These are phyloP conservation scores for Sclerurus mexicanus DNA, from an alignment of 2,113 vertebrate genomes.

Conservation along the genomic window DNA sequence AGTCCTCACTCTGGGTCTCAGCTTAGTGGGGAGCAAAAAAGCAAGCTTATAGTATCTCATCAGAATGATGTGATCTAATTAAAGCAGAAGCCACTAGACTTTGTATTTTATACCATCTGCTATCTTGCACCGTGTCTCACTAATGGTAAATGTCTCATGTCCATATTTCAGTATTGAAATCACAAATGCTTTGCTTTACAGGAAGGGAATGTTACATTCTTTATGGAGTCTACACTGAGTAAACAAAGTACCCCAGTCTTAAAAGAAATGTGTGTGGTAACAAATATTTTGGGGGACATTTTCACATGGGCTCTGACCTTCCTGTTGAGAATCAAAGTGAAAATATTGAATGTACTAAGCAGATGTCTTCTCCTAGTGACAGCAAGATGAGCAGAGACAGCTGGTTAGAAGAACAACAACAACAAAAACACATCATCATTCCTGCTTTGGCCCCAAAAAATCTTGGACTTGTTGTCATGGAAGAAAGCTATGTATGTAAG, in stretches of 20 bases:
- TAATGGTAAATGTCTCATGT: not conserved
- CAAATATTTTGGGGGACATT: not conserved
- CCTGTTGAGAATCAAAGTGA: conserved; percentile 23
- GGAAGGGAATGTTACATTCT: not conserved
- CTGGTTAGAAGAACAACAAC: conserved; percentile 65
- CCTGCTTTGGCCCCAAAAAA: conserved; percentile 43
- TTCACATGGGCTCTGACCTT: conserved; percentile 22
- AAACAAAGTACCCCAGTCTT: not conserved
- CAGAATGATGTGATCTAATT: not conserved
- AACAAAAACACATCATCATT: conserved; percentile 59
- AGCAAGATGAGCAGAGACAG: conserved; percentile 63
- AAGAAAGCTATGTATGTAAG: conserved; percentile 50
- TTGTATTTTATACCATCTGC: not conserved
- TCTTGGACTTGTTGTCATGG: conserved; percentile 60
- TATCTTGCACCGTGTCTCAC: not conserved
- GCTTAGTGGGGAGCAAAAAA: not conserved
- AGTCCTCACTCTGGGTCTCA: not conserved
- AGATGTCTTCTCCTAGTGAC: conserved; percentile 57
- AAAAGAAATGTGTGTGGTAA: not conserved
- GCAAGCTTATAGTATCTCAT: not conserved
- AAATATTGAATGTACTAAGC: conserved; percentile 40
- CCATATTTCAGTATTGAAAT: not conserved
- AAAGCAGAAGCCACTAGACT: not conserved
- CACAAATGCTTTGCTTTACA: not conserved
- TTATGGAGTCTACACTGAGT: not conserved